Conservation (phyloP, 2,888 invertebrate species). For the Apomyelois bistriatella region DNA sequence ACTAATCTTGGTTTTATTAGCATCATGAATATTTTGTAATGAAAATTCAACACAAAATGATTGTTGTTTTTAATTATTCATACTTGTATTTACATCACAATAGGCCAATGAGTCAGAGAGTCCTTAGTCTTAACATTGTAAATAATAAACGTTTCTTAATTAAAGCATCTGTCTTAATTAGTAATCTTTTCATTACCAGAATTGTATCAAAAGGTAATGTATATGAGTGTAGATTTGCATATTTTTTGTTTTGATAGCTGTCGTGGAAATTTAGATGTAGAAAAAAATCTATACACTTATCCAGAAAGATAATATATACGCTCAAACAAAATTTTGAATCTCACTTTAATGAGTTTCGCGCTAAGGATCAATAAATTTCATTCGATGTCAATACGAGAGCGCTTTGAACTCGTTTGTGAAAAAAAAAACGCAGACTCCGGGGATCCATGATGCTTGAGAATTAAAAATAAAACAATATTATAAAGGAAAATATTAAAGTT, state of each 20-base stretch:
- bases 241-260: too few relatives aligned
- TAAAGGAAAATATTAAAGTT: background rate
- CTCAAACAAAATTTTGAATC: slow-evolving; percentile 5
- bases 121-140: background rate
- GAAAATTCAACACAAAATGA: too few relatives aligned
- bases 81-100: background rate
- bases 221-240: too few relatives aligned
- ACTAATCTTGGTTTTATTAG: too few relatives aligned
- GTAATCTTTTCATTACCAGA: background rate
- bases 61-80: background rate
- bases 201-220: background rate
- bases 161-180: background rate
- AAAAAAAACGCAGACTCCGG: background rate
- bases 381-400: slow-evolving; percentile 3
- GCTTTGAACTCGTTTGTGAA: slow-evolving; percentile 5
- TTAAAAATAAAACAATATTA: background rate
- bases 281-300: too few relatives aligned
- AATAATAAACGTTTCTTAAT: background rate
- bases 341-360: slow-evolving; percentile 8
- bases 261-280: too few relatives aligned
- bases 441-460: background rate
- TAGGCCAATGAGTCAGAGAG: background rate
- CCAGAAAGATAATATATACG: background rate
- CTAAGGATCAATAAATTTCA: slow-evolving; percentile 11
- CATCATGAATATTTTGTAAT: too few relatives aligned